Conservation (phyloP, 2,888 invertebrate species). For the Thymelicus lineola region DNA sequence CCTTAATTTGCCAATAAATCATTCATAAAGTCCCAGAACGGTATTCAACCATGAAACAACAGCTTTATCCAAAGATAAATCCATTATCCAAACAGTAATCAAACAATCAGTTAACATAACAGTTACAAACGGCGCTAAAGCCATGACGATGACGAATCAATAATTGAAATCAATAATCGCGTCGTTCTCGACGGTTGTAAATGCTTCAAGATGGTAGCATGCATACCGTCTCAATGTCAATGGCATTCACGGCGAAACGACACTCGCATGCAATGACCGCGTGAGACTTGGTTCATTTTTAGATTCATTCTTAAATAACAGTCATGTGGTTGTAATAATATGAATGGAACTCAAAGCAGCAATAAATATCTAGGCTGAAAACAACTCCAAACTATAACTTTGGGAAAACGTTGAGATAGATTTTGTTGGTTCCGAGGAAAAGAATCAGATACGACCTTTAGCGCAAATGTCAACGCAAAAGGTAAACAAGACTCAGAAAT, state of each 20-base stretch:
- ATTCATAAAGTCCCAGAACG: background rate
- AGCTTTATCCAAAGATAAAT: conserved; percentile 13
- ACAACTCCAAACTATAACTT: background rate
- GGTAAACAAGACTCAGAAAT: background rate
- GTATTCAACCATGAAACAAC: conserved; percentile 6
- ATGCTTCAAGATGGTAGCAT: conserved; percentile 21
- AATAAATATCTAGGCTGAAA: no score
- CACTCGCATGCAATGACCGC: conserved; percentile 36
- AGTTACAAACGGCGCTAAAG: conserved; percentile 26
- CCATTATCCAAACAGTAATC: conserved; percentile 28
- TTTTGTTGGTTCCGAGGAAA: background rate
- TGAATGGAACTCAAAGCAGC: no score
- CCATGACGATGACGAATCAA: conserved; percentile 23
- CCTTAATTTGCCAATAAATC: background rate
- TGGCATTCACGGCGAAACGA: conserved; percentile 27
- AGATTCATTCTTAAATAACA: conserved; percentile 22
- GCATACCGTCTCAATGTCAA: conserved; percentile 30
- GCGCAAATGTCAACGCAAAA: background rate
- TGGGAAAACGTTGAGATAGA: no score
- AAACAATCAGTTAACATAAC: conserved; percentile 32
- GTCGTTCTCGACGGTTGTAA: conserved; percentile 9
- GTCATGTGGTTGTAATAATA: background rate
- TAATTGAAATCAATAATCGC: conserved; percentile 12
- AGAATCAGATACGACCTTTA: no score
- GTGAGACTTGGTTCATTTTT: conserved; percentile 38